A percentile compares a stretch with the other conserved stretches of the same genome.
phyloP scores from a whole-genome alignment of 53 echinoderm and acorn worm species.

The Hippasteria phrygiana region DNA sequence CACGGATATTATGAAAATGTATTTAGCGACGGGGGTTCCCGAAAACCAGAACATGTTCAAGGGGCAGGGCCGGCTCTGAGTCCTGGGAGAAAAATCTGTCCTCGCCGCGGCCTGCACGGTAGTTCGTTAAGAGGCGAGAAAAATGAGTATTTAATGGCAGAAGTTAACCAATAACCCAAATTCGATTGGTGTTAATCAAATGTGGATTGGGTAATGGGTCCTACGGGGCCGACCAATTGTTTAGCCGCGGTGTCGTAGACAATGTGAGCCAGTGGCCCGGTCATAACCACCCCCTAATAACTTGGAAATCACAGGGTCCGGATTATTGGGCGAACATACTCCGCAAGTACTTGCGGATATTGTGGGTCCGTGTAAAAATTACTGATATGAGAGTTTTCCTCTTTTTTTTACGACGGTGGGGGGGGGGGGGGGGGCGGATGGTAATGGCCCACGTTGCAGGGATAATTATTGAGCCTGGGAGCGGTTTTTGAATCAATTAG shows the following conservation, averaged over 20 bases:
- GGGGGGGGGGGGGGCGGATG: neutral
- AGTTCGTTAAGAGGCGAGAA: constrained; percentile 8
- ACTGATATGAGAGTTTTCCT: neutral
- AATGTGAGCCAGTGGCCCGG: constrained; percentile 6
- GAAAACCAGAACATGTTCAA: neutral
- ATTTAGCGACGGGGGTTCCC: constrained; percentile 62
- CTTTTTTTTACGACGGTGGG: neutral
- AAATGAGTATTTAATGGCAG: constrained; percentile 56
- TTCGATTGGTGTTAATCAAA: constrained; percentile 46
- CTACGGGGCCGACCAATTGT: constrained; percentile 16
- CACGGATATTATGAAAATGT: constrained; percentile 67
- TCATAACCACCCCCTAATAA: constrained; percentile 28
- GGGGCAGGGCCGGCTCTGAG: neutral
- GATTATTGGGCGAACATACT: constrained; percentile 22
- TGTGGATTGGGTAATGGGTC: constrained; percentile 16
- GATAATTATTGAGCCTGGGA: constrained; percentile 37
- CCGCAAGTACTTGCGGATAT: neutral
- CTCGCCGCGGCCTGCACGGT: constrained; percentile 29
- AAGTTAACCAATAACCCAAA: constrained; percentile 62
- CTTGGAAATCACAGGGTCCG: constrained; percentile 2
- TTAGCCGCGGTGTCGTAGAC: constrained; percentile 42
- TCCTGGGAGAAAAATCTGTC: constrained; percentile 15
- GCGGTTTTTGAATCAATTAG: constrained; percentile 57
- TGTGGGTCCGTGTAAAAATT: neutral
- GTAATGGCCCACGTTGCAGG: neutral